Base-by-base conservation (phyloP, 1,140 invertebrate genomes). In the Philotrypesis tridentata region DNA sequence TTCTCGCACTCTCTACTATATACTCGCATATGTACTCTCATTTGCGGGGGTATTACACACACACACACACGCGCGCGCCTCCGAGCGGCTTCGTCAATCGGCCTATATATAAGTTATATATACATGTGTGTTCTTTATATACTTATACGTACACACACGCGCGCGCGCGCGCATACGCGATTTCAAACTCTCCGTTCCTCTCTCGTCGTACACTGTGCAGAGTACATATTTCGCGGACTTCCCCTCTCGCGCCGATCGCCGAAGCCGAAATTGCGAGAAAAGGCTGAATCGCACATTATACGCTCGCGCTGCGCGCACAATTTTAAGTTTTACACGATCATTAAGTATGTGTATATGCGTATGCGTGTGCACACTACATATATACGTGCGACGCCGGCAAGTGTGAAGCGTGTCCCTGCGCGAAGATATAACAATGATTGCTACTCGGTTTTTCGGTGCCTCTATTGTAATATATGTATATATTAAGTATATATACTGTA, bases 181-280 rank as follows among this genome's bases (percentile, higher is more conserved):
- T n/a, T n/a, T n/a, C n/a, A n/a, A n/a, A n/a, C n/a, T n/a, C n/a
- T n/a, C n/a, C n/a, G n/a, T n/a, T n/a, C n/a, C n/a, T n/a, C n/a
- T n/a, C n/a, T n/a, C n/a, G n/a, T n/a, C n/a, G n/a, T n/a, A n/a
- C n/a, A n/a, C n/a, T n/a, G n/a, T n/a, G n/a, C n/a, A n/a, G n/a
- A n/a, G n/a, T n/a, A n/a, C n/a, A n/a, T n/a, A n/a, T n/a, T n/a
- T n/a, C n/a, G n/a, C n/a, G n/a, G n/a, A n/a, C n/a, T n/a, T n/a
- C n/a, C n/a, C n/a, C n/a, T n/a, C n/a, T n/a, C n/a, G n/a, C n/a
- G 67, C 60, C 68, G 82, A 86, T 83, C 82, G 70, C 81, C 84
- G 81, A 76, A 85, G 85, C 55, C 82, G 80, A 72, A 55, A 48
- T 65, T 75, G 78, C 74, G 43, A 40, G 61, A 70, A 76, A n/a